Evolutionary conservation across 2,888 invertebrate species (phyloP), one percentile per base, ranked within the genome.

Genomic region (Tuta absoluta): DNA sequence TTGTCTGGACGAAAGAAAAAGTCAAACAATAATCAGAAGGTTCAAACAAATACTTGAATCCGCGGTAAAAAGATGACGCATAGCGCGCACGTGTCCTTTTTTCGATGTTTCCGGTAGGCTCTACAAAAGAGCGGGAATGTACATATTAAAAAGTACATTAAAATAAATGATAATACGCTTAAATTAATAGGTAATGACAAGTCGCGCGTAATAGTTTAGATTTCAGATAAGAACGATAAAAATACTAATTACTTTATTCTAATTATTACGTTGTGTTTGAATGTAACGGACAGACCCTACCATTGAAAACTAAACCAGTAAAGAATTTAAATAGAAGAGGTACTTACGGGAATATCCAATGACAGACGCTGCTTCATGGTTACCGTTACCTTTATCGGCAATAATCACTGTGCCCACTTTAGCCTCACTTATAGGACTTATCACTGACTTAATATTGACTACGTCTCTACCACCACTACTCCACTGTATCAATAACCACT

Each of bases 401-500:
- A 69, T 76, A 65, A 82, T 66, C 33, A 68, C 65, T 59, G 74
- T 74, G 0, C 81, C 84, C 10, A 72, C 61, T 65, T 72, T 73
- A 67, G 80, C 49, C 28, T 78, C 76, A 41, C 70, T 71, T 0
- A 69, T 28, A 1, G 75, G 75, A 41, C 70, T 75, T 41, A 78
- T 63, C 64, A 84, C 71, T 11, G 76, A 74, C 63, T 73, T 72
- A 28, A 73, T 69, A 62, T 77, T 74, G 63, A 81, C 78, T 63
- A 81, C 81, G 67, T 77, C 75, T 14, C 72, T 74, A 21, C 71
- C 75, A 48, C 79, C 79, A 62, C 71, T 75, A 17, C 73, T 75
- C 86, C 85, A 88, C 67, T 86, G 82, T 38, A 86, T 82, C 28
- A 86, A 64, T 56, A 87, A 75, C 87, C 86, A 87, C 67, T 83